Base-by-base conservation (phyloP, 2,113 vertebrate species). In the Nestor notabilis region DNA sequence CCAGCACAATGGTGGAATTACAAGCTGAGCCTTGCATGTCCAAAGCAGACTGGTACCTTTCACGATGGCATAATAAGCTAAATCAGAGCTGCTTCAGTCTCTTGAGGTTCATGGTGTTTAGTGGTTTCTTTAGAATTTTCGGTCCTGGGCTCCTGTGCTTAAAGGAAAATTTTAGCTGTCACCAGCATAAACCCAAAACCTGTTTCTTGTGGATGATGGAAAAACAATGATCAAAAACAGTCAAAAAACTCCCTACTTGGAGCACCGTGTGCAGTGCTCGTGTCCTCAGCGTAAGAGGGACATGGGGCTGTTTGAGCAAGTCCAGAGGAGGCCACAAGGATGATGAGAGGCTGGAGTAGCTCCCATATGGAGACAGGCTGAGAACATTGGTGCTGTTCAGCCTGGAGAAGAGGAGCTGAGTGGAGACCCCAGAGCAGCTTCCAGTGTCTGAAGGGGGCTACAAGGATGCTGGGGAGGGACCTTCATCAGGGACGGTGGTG, bases 51-150 rank as follows among this genome's bases (percentile, higher is more conserved):
- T 8, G 39, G 44, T 52, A 66, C 23, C 28, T 47, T 37, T 41
- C 20, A 6, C 0, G 2, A 24, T 2, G 15, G 37, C 33, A 46
- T 23, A 53, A 12, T 37, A n/a, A 70, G 61, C 1, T 2, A 56
- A 61, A 58, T 17, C 41, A 21, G 49, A 66, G 65, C 16, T 33
- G 17, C 5, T 17, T 63, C 1, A 0, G 11, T 33, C 39, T 60
- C 5, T 17, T 47, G 17, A 35, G 52, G 52, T 63, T 17, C 18
- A 28, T 3, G 14, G 24, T 12, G 8, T n/a, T 60, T 37, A 46
- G 43, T n/a, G 64, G 25, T 39, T 87, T 47, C 35, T 86, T 31
- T 9, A 77, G 69, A 68, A 55, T 52, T 24, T 52, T 33, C 27
- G 20, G 20, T 35, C n/a, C 33, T 12, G 64, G 77, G 70, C 44